Percentiles rank a stretch among this genome's conserved stretches.
Conservation (phyloP, 37 sponge, comb jelly and placozoan genomes). For the Ianthella basta region DNA sequence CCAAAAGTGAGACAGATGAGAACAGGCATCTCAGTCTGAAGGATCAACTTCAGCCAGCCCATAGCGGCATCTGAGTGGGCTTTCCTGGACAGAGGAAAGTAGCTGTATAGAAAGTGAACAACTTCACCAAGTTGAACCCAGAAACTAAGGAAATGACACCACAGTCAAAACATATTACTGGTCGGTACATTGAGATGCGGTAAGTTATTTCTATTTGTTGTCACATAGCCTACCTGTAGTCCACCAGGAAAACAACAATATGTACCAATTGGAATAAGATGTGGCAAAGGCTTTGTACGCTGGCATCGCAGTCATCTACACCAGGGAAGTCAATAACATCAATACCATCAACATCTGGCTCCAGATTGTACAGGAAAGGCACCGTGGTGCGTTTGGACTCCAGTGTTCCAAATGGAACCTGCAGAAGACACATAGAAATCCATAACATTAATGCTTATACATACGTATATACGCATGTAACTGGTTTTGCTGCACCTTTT, state of each 20-base stretch:
- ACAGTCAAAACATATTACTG: not conserved
- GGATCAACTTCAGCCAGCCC: constrained; percentile 44
- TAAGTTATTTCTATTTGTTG: not conserved
- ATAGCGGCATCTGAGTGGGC: constrained; percentile 43
- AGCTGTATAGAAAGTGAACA: no score
- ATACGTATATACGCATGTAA: not conserved
- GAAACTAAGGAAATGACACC: no score
- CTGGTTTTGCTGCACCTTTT: constrained; percentile 26
- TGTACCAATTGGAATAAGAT: constrained; percentile 55
- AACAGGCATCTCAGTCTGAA: constrained; percentile 41
- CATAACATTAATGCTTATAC: not conserved
- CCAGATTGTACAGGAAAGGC: constrained; percentile 72
- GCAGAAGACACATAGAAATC: not conserved
- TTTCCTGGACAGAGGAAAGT: constrained; percentile 42
- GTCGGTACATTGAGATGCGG: no score
- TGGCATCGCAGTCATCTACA: constrained; percentile 67
- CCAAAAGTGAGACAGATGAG: constrained; percentile 70
- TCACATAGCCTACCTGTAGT: constrained; percentile 49
- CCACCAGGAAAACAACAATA: constrained; percentile 66
- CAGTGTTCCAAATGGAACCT: constrained; percentile 65
- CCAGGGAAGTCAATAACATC: constrained; percentile 84
- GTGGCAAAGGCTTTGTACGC: constrained; percentile 53
- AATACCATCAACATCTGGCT: constrained; percentile 41
- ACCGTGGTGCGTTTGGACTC: constrained; percentile 66
- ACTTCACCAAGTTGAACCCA: no score